phyloP scores from a whole-genome alignment of 2,888 invertebrate species.

The Acholoe squamosa region DNA sequence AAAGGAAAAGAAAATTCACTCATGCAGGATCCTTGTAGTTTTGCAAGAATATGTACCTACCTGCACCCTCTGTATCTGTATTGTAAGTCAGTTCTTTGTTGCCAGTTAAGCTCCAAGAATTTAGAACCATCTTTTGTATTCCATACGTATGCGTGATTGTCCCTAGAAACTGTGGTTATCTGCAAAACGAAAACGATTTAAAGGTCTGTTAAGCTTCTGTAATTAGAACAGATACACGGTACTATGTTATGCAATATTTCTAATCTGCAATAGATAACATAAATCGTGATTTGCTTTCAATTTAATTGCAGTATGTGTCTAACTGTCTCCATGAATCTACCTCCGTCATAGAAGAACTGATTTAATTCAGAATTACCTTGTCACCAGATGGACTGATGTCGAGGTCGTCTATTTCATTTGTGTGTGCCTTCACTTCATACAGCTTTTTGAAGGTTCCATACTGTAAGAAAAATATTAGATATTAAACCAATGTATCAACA shows the following conservation, averaged over 20 bases:
- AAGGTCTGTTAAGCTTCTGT: too few species aligned
- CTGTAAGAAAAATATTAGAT: slow-evolving; percentile 72
- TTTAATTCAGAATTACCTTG: slow-evolving; percentile 80
- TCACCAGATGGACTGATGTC: slow-evolving; percentile 93
- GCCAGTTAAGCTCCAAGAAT: slow-evolving; percentile 89
- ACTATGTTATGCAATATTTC: too few species aligned
- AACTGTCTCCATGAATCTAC: too few species aligned
- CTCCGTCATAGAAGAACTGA: too few species aligned
- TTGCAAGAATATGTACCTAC: too few species aligned
- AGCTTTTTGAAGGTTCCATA: slow-evolving; percentile 91
- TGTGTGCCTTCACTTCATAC: slow-evolving; percentile 90
- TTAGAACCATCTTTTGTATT: slow-evolving; percentile 87
- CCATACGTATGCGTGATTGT: slow-evolving; percentile 93
- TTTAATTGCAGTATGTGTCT: too few species aligned
- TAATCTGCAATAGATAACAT: too few species aligned
- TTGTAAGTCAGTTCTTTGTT: slow-evolving; percentile 80
- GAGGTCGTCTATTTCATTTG: slow-evolving; percentile 96
- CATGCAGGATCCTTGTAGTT: too few species aligned
- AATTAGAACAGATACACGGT: too few species aligned
- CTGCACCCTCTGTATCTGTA: slow-evolving; percentile 82
- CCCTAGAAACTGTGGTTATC: slow-evolving; percentile 93
- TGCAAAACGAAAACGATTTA: slow-evolving; percentile 78
- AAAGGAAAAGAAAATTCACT: too few species aligned
- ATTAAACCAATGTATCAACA: too few species aligned
- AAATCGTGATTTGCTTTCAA: too few species aligned